phyloP scores from a whole-genome alignment of 2,113 vertebrate species.

The Oncorhynchus masou region DNA sequence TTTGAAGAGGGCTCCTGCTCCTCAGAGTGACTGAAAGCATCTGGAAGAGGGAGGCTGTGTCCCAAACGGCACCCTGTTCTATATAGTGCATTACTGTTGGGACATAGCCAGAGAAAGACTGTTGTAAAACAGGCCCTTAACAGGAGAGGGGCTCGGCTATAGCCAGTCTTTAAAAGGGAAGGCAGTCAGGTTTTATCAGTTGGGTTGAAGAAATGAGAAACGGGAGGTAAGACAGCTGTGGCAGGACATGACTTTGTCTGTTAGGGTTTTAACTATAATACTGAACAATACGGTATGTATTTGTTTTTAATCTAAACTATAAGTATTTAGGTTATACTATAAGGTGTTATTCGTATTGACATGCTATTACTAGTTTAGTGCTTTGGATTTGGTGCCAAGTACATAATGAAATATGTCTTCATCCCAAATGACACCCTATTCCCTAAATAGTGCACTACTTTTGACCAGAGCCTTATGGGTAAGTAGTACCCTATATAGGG shows the following conservation, averaged over 20 bases:
- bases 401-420: not conserved
- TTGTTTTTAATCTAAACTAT: not conserved
- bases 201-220: slow-evolving; percentile 14
- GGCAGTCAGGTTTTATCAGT: not conserved
- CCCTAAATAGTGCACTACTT: too few species aligned
- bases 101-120: not conserved
- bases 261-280: not conserved
- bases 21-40: slow-evolving; percentile 41
- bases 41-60: not conserved
- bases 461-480: too few species aligned
- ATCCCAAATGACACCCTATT: too few species aligned
- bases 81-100: too few species aligned
- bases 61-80: too few species aligned
- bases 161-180: slow-evolving; percentile 4
- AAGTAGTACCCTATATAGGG: too few species aligned
- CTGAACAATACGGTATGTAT: not conserved
- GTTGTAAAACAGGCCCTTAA: slow-evolving; percentile 14
- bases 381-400: not conserved
- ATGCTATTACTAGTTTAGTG: slow-evolving; percentile 5
- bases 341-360: not conserved
- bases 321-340: not conserved
- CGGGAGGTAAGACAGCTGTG: not conserved
- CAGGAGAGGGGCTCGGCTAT: not conserved
- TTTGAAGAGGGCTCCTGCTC: slow-evolving; percentile 39
- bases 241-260: not conserved